phyloP scores from a whole-genome alignment of 1,140 invertebrate species.

The Drosophila sturtevanti region DNA sequence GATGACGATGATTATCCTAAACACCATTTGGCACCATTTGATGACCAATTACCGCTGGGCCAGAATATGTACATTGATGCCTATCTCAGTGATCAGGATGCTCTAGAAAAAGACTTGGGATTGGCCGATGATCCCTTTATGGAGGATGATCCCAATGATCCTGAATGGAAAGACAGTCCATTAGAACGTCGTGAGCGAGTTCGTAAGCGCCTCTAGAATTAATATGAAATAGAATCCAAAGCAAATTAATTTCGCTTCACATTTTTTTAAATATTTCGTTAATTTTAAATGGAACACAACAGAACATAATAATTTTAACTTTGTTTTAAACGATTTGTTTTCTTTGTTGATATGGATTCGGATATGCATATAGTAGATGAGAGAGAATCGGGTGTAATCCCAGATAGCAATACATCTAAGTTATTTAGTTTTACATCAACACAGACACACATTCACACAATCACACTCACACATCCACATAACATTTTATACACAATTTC shows the following conservation, averaged over 20 bases:
- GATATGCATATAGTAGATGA: slow-evolving; percentile 33
- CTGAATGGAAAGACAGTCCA: slow-evolving; percentile 86
- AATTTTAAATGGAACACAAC: slow-evolving; percentile 41
- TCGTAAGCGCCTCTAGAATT: slow-evolving; percentile 46
- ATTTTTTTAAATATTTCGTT: slow-evolving; percentile 46
- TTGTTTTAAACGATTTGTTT: slow-evolving; percentile 60
- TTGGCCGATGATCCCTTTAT: slow-evolving; percentile 84
- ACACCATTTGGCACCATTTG: slow-evolving; percentile 69
- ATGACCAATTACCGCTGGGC: slow-evolving; percentile 39
- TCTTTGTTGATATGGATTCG: slow-evolving; percentile 24
- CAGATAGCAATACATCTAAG: slow-evolving; percentile 45
- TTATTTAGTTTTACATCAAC: slow-evolving; percentile 70
- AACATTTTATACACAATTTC: background rate
- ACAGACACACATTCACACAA: slow-evolving; percentile 22
- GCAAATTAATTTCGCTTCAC: slow-evolving; percentile 54
- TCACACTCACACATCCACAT: slow-evolving; percentile 6
- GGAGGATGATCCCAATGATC: slow-evolving; percentile 91
- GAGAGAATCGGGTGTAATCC: slow-evolving; percentile 26
- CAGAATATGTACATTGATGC: slow-evolving; percentile 56
- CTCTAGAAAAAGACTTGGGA: slow-evolving; percentile 83
- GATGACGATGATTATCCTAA: slow-evolving; percentile 71
- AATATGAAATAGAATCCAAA: slow-evolving; percentile 52
- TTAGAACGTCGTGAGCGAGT: slow-evolving; percentile 33
- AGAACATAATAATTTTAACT: slow-evolving; percentile 54
- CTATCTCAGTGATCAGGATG: slow-evolving; percentile 55